Evolutionary conservation across 2,888 invertebrate species (phyloP).

Genomic region (Scaptomyza reducta): DNA sequence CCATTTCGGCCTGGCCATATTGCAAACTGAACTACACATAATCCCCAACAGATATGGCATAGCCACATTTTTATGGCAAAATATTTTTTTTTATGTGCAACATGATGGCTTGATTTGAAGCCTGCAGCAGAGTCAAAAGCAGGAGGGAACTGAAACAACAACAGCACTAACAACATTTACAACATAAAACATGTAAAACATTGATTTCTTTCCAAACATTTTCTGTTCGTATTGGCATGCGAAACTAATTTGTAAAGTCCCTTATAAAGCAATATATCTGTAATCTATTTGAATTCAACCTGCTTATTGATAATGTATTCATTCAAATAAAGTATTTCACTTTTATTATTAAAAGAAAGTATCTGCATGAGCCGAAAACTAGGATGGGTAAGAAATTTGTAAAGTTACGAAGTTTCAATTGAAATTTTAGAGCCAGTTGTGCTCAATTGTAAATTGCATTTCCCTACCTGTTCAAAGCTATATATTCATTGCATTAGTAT

Average conservation of each 20-base stretch:
- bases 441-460: no score
- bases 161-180: background rate
- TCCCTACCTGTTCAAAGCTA: no score
- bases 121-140: conserved; percentile 15
- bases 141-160: conserved; percentile 6
- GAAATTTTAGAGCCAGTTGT: no score
- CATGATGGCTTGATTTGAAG: conserved; percentile 52
- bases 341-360: no score
- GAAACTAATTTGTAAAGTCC: background rate
- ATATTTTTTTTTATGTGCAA: conserved; percentile 35
- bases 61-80: conserved; percentile 51
- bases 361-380: no score
- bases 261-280: background rate
- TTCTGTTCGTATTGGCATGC: background rate
- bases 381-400: no score
- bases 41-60: conserved; percentile 41
- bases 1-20: conserved; percentile 35
- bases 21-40: conserved; percentile 20
- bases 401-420: no score
- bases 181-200: conserved; percentile 18
- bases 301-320: background rate
- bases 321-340: background rate
- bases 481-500: no score
- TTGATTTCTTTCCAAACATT: background rate
- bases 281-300: no score